Evolutionary conservation across 2,888 invertebrate genomes (phyloP).

Genomic region (Busseola fusca): DNA sequence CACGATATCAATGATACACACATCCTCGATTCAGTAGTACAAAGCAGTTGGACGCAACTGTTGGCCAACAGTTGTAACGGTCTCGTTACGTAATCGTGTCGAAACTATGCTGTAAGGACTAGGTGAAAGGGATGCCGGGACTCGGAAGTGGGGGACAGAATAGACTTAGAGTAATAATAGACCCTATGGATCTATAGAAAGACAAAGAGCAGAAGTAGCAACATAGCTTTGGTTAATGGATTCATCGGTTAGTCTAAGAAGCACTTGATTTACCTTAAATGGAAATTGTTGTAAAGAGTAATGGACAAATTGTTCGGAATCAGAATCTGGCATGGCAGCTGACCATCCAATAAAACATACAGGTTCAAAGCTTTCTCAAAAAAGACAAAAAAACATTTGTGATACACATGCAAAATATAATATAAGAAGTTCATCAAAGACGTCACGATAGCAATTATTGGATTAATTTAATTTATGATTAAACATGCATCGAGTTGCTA

Average conservation of each 20-base stretch:
- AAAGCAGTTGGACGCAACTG: slow-evolving; percentile 47
- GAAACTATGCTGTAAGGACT: slow-evolving; percentile 60
- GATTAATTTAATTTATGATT: background rate
- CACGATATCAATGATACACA: slow-evolving; percentile 43
- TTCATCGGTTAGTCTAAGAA: background rate
- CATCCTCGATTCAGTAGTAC: slow-evolving; percentile 43
- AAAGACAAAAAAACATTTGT: background rate
- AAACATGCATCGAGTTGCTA: too few species aligned
- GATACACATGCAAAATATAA: background rate
- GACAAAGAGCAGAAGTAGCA: slow-evolving; percentile 26
- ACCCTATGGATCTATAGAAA: slow-evolving; percentile 6
- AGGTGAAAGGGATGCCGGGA: slow-evolving; percentile 60
- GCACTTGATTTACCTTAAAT: background rate
- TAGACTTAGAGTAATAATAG: slow-evolving; percentile 8
- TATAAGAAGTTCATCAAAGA: background rate
- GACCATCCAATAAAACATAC: too few species aligned
- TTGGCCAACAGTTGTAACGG: slow-evolving; percentile 57
- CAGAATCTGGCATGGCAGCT: background rate
- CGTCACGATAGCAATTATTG: background rate
- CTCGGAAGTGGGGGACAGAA: slow-evolving; percentile 38
- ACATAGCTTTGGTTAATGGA: background rate
- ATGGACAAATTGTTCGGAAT: background rate
- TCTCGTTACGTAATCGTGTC: slow-evolving; percentile 54
- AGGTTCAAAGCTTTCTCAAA: background rate
- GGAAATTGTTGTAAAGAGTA: background rate